Evolutionary conservation across 2,113 vertebrate genomes (phyloP), one percentile per base, ranked within the genome.

Genomic region (Lathamus discolor): DNA sequence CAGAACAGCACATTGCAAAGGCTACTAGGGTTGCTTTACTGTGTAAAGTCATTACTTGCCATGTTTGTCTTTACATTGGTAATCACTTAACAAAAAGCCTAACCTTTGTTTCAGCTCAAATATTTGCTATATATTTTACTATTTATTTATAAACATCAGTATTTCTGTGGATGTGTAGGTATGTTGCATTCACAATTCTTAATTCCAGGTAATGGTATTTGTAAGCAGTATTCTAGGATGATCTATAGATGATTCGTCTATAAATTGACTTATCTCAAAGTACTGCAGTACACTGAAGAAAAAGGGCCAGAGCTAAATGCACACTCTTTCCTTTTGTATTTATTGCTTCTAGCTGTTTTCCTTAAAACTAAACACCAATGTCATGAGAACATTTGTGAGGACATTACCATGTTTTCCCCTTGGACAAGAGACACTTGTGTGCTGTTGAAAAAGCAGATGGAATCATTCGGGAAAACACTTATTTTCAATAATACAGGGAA

Each of bases 361-460:
- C 19, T 78, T 44, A 89, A 92, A 95, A 74, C 52, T 67, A 73
- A 96, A 78, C 41, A 79, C 23, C 35, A 76, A 3, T 27, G 39
- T 41, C 62, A 88, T 31, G 24, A 61, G 25, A 95, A 4, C 52
- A 51, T 54, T 95, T 95, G 72, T 76, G 73, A 87, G 46, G 77
- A 51, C 37, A 64, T 18, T 17, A 49, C 31, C 39, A 24, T 46
- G 52, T 88, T 95, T 96, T 93, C 81, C 69, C 84, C 24, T 76
- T 57, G 90, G 84, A 94, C 69, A 66, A 37, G 4, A 95, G 72
- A 86, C 69, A 66, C 67, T 86, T 88, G 62, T 78, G 48, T 67
- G 43, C 6, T 77, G 44, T 78, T 89, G 52, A 89, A 90, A 95
- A 93, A 90, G 48, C 93, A 96, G 95, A 96, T 92, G 89, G 87